Evolutionary conservation across 2,113 vertebrate species (phyloP).

Genomic region (Amia ocellicauda): DNA sequence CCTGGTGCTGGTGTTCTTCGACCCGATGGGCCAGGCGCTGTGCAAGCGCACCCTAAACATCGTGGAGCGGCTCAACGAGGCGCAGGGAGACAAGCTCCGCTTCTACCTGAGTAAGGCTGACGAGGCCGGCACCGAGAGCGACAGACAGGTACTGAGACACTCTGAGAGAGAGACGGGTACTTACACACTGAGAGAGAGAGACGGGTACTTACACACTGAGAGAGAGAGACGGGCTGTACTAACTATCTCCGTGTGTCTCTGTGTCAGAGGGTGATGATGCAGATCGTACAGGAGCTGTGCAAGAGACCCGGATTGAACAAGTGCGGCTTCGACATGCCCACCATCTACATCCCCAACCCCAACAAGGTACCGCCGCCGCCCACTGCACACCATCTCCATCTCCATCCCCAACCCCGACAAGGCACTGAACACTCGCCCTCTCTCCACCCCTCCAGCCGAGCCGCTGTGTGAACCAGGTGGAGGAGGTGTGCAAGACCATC

Average conservation of each 20-base stretch:
- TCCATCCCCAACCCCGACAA: no score
- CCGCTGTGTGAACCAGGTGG: conserved; percentile 76
- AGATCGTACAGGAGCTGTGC: conserved; percentile 79
- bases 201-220: not conserved
- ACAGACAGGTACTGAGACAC: conserved; percentile 62
- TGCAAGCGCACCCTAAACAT: conserved; percentile 79
- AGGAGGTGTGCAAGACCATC: conserved; percentile 69
- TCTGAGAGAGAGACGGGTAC: not conserved
- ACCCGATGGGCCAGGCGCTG: conserved; percentile 79
- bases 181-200: not conserved
- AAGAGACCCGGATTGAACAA: conserved; percentile 78
- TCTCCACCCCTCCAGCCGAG: conserved; percentile 50
- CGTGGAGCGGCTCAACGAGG: conserved; percentile 71
- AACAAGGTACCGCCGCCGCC: conserved; percentile 64
- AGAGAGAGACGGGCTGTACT: not conserved
- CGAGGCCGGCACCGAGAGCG: conserved; percentile 71
- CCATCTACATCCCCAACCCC: conserved; percentile 71
- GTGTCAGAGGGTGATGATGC: conserved; percentile 76
- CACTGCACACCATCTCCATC: conserved; percentile 18
- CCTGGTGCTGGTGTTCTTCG: conserved; percentile 78
- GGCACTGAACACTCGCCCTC: no score
- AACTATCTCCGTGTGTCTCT: not conserved
- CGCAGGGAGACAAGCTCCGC: conserved; percentile 66
- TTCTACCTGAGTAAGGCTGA: conserved; percentile 80
- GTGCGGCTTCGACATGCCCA: conserved; percentile 81